Base-by-base conservation (phyloP, 1,140 invertebrate species). In the Monomorium pharaonis region DNA sequence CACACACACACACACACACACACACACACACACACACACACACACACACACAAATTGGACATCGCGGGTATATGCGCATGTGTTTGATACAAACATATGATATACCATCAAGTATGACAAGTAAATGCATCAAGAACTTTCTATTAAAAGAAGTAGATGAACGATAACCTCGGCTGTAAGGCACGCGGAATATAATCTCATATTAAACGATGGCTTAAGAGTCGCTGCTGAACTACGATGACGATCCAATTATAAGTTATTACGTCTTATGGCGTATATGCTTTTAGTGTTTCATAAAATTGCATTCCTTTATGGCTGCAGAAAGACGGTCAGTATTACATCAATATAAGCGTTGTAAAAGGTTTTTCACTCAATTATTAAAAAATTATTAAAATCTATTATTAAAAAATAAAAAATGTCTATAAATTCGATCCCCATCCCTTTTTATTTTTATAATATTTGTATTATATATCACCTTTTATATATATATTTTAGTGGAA, bases 171-270 rank as follows among this genome's bases (percentile, higher is more conserved):
- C 12, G 21, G 58, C 37, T 54, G 6, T 51, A 58, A 58, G 18
- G 44, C 30, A 56, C 9, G 3, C 6, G n/a, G 6, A 24, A 54
- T 70, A 33, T 49, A 72, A 27, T 72, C 49, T 30, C 69, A 72
- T 56, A 70, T 72, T 83, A 72, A 81, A 81, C 24, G 27, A 58
- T 58, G 27, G 24, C 37, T 72, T 24, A 10, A 60, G 27, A 72
- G 18, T 47, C 60, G 42, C 14, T 24, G 18, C 49, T 9, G 21
- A 21, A 51, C 24, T 21, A 83, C 78, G 37, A 54, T 84, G 37
- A 84, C 63, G 30, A 5, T 77, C 30, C 58, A 84, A 84, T 84
- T 84, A 77, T 63, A 77, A 84, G 58, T 84, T 84, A 84, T 84
- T 76, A 76, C 70, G 58, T 44, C 18, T 58, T 81, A 81, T 16